Percentiles rank a stretch among this genome's conserved stretches.
phyloP scores from a whole-genome alignment of 2,888 invertebrate species.

The Philaethria dido region DNA sequence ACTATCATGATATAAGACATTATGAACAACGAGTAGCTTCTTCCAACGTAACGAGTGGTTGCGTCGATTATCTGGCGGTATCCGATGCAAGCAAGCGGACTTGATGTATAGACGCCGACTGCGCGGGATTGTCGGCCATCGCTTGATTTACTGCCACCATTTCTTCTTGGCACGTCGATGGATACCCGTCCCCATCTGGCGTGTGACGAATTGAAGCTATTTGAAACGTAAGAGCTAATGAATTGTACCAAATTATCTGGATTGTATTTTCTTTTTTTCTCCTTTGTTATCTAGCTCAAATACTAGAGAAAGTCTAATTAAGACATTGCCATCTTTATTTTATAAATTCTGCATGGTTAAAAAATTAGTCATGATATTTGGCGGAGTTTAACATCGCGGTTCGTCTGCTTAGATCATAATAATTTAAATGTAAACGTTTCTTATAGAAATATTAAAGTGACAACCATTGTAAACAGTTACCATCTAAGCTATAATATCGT shows the following conservation, averaged over 20 bases:
- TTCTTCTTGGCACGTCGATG: constrained; percentile 79
- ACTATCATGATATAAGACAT: constrained; percentile 55
- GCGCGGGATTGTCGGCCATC: constrained; percentile 79
- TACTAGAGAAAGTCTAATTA: neutral
- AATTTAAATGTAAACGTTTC: neutral
- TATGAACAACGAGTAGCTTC: constrained; percentile 66
- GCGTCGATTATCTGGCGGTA: constrained; percentile 83
- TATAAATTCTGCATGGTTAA: too few relatives aligned
- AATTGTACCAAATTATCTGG: constrained; percentile 83
- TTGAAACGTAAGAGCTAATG: constrained; percentile 77
- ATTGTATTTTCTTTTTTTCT: constrained; percentile 56
- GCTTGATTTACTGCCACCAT: constrained; percentile 79
- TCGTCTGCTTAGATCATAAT: neutral
- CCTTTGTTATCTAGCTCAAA: neutral
- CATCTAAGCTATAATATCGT: neutral
- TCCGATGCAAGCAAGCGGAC: constrained; percentile 83
- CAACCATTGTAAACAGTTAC: neutral
- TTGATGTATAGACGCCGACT: constrained; percentile 82
- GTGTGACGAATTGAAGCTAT: constrained; percentile 77
- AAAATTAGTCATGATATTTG: too few relatives aligned
- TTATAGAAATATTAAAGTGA: neutral
- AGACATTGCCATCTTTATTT: too few relatives aligned
- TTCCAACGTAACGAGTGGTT: constrained; percentile 82
- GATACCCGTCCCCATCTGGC: constrained; percentile 75
- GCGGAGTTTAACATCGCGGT: neutral